Base-by-base conservation (phyloP, 1,140 invertebrate species). In the Brachystomella parvula region DNA sequence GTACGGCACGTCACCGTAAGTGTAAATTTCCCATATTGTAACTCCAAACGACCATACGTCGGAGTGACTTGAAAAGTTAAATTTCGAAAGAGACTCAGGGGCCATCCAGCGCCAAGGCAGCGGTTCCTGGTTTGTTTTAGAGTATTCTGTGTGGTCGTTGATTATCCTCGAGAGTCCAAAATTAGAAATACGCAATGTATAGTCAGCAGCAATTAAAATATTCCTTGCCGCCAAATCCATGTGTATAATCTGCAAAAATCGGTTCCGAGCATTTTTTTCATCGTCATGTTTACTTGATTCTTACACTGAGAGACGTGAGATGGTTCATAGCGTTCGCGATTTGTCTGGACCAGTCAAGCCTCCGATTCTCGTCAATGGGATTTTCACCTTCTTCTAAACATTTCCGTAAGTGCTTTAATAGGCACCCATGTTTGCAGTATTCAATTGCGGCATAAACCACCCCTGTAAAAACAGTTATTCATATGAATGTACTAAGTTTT, bases 81-180 rank as follows among this genome's bases (percentile, higher is more conserved):
- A 73, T 58, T 80, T 75, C 30, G 75, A 76, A 6, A 81, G 74
- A 32, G 80, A 79, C 65, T 81, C 79, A 53, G 79, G 66, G 24
- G 80, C 78, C 78, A 81, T 79, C 79, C 79, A 80, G 63, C 79
- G 79, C n/a, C 81, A 76, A 39, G 80, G 80, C 3, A 80, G 75
- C 2, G 66, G 61, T 56, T 30, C 61, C 24, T n/a, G 28, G 26
- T 33, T 31, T 33, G 24, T 44, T 49, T 35, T 31, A 24, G 29
- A 17, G 28, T 56, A 64, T 3, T 57, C 28, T 15, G 63, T 19
- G 33, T 57, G 57, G 3, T 49, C 57, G 47, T 63, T 57, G 2
- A 67, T 26, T 32, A 33, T 78, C 65, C 78, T 76, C 3, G 82
- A 79, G 29, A 83, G 71, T 2, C 82, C 82, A 74, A 83, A 83